Conservation (phyloP, 23 tunicate genomes). For the Halocynthia roretzi region DNA sequence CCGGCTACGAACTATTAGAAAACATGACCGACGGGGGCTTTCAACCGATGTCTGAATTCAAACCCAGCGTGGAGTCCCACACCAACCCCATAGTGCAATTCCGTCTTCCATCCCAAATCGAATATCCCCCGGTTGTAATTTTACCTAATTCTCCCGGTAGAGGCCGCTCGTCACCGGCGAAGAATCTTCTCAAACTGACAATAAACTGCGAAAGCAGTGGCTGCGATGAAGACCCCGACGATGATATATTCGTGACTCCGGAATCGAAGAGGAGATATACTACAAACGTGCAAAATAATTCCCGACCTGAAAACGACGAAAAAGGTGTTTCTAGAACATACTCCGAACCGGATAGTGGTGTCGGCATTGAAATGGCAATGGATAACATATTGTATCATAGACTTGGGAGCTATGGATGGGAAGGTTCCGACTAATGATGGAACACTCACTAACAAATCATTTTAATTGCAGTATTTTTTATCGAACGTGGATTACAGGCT, state of each 20-base stretch:
- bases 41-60: slow-evolving; percentile 21
- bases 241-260: slow-evolving; percentile 20
- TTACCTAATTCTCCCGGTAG: neutral
- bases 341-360: slow-evolving; percentile 90
- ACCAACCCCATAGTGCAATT: neutral
- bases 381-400: slow-evolving; percentile 78
- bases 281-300: slow-evolving; percentile 13
- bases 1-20: slow-evolving; percentile 63
- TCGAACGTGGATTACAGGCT: too few relatives aligned
- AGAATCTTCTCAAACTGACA: slow-evolving; percentile 3
- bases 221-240: slow-evolving; percentile 10
- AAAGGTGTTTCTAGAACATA: slow-evolving; percentile 56
- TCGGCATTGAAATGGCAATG: slow-evolving; percentile 67
- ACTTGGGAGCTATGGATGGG: slow-evolving; percentile 32
- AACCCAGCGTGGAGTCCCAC: neutral
- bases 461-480: too few relatives aligned
- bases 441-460: too few relatives aligned
- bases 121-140: neutral
- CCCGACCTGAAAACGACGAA: neutral
- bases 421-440: neutral
- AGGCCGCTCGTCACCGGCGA: neutral
- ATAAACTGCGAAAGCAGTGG: neutral
- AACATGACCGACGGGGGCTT: slow-evolving; percentile 29
- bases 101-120: neutral
- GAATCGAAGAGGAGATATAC: slow-evolving; percentile 25